These are phyloP conservation scores for Ophioninae sp. DNA, from an alignment of 2,888 invertebrate species.

Conservation along the genomic window DNA sequence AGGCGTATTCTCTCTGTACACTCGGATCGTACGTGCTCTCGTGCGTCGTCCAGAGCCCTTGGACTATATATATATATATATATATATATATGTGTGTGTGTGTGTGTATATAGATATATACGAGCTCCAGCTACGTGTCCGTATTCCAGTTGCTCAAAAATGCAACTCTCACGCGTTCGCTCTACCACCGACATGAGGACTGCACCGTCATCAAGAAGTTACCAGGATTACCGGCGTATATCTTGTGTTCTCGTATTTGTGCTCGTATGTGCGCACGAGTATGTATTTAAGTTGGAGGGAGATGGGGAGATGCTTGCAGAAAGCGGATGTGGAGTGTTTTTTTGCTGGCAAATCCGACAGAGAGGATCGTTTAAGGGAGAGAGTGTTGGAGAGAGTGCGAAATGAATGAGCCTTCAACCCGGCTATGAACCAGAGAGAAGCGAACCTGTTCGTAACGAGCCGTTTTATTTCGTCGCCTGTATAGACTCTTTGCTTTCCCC, in stretches of 20 bases:
- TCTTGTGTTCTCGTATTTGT: background rate
- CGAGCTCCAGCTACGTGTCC: constrained; percentile 15
- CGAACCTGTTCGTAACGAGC: constrained; percentile 66
- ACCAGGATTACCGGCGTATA: constrained; percentile 23
- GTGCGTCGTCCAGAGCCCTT: constrained; percentile 36
- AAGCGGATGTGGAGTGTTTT: constrained; percentile 66
- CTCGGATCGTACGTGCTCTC: constrained; percentile 12
- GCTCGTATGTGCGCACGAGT: background rate
- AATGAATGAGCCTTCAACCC: constrained; percentile 61
- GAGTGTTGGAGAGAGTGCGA: constrained; percentile 49
- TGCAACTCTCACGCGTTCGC: constrained; percentile 49
- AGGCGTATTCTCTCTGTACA: constrained; percentile 28
- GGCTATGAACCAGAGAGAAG: constrained; percentile 50
- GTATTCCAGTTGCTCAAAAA: constrained; percentile 52
- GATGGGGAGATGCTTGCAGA: constrained; percentile 56
- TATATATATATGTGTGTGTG: too few species aligned
- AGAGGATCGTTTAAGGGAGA: constrained; percentile 28
- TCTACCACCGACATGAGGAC: constrained; percentile 36
- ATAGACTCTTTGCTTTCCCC: constrained; percentile 30
- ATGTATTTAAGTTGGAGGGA: constrained; percentile 7
- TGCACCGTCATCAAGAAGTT: constrained; percentile 36
- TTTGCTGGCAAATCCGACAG: constrained; percentile 49
- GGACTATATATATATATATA: too few species aligned
- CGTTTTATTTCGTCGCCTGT: constrained; percentile 60
- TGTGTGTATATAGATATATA: too few species aligned